Evolutionary conservation across 1,140 invertebrate genomes (phyloP), one percentile per base, ranked within the genome.

Genomic region (Hylyphantes graminicola): DNA sequence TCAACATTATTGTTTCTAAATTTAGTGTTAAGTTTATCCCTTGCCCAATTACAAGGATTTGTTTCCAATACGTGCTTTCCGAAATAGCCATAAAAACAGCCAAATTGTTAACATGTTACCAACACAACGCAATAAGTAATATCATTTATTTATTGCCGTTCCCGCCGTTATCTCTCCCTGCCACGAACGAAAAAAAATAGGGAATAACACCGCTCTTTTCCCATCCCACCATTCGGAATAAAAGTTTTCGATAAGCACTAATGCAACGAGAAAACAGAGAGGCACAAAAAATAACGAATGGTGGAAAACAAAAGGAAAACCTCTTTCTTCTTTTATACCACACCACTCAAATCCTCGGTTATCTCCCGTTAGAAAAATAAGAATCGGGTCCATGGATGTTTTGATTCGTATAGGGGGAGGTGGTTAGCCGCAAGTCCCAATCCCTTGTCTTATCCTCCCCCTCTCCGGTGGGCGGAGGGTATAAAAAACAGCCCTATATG

Each of bases 211-310:
- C 35, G 57, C 57, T 15, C 12, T 17, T 17, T 61, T 17, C 57
- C 57, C 57, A 12, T 61, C 57, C 6, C 12, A 61, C 57, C 57
- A 61, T 35, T 35, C 35, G 35, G 35, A 35, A 35, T 35, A 61
- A 61, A 61, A 61, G 12, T 61, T 61, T 61, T 61, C 57, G 57
- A 61, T 61, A 61, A 61, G 57, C 57, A 61, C 57, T 61, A 61
- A 61, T 61, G 57, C 57, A 12, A 61, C 57, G 57, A 61, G 17
- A 6, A 17, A 61, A 61, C 12, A 61, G 35, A 35, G 35, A 35
- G 35, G 17, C 57, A 61, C 17, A 61, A 61, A 61, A 61, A 12
- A 17, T 15, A 17, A 61, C 57, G 12, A 12, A 17, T 17, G 12
- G 12, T 17, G 57, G 17, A 61, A 61, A 61, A 61, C 57, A 61